Evolutionary conservation across 2,113 vertebrate genomes (phyloP), one percentile per base, ranked within the genome.

Genomic region (Hippolais icterina): DNA sequence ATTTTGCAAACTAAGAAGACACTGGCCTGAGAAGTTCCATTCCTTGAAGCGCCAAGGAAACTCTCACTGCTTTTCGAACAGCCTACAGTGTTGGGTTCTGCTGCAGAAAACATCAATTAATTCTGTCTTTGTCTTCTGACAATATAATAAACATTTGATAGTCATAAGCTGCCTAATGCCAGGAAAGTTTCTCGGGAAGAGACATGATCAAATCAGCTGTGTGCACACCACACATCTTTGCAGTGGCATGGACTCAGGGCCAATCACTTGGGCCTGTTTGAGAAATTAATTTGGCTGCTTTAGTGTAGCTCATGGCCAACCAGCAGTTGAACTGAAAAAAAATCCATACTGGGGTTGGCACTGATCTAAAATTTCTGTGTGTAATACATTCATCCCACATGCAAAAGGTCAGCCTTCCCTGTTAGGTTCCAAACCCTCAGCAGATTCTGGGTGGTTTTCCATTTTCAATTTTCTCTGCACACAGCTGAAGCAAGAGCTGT

Each of bases 101-200:
- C 44, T 27, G 6, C 0, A 72, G 75, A 78, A 90, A 63, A 47
- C 23, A 46, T 61, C 33, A 77, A 20, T 83, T 66, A 81, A 16
- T 25, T 53, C 27, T 41, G 52, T 31, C 25, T 91, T 83, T 79
- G 21, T 83, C n/a, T 24, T 74, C 47, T 52, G 44, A 77, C 33
- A 83, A 52, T 49, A 71, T 10, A 53, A 90, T 93, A 80, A 93
- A 86, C 91, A 86, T 85, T 94, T 93, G 22, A 93, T 65, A 66
- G 39, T 56, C 17, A n/a, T 71, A 89, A 81, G 7, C 22, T 4
- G 1, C 33, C 47, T 87, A 90, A 80, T 59, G 50, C 20, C 46
- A 88, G 39, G 15, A 27, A 84, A 64, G 22, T 91, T 93, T 90
- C 66, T 54, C 83, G 44, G 29, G 46, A 91, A 16, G 72, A 83